Evolutionary conservation across 2,888 invertebrate species (phyloP), one percentile per base, ranked within the genome.

Genomic region (Saturnia japonica): DNA sequence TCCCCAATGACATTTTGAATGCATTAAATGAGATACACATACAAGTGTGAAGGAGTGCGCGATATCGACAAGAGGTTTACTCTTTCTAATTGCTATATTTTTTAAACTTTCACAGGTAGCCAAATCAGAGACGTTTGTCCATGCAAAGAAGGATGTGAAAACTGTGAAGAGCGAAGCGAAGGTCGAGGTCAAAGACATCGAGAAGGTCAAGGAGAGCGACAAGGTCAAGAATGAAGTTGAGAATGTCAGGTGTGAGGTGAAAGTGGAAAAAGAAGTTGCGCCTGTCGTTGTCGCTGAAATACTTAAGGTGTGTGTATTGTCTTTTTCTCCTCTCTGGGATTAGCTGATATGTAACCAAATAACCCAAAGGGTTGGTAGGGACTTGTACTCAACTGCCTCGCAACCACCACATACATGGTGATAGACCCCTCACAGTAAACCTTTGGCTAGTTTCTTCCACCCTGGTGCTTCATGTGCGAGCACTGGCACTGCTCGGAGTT

Each of bases 121-220:
- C 9, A 80, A 80, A 45, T 80, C 82, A 0, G 80, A 81, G 19
- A 77, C 79, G 0, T 78, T 84, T 68, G 78, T 86, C 12, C 75
- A 74, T 16, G 76, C 78, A 74, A 87, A 83, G 72, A 86, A 85
- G 69, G 87, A 87, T 9, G 60, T 77, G 0, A 82, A 80, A 42
- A 47, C 34, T 0, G 74, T 77, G 0, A 88, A 85, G 73, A 88
- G 88, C 69, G 91, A 89, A 14, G 74, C 71, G 0, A 82, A 81
- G 22, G 71, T 83, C 0, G 88, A 87, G 0, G 54, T 54, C 47
- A 47, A 19, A 19, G 47, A 47, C 47, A 47, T 16, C 19, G 86
- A 86, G 68, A 78, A 76, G 11, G 51, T 68, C 0, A 83, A 81
- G 2, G 83, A 82, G 3, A 72, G 70, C 2, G 42, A 68, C 67